phyloP scores from a whole-genome alignment of 2,888 invertebrate species.

The Fissipunctia ypsillon region DNA sequence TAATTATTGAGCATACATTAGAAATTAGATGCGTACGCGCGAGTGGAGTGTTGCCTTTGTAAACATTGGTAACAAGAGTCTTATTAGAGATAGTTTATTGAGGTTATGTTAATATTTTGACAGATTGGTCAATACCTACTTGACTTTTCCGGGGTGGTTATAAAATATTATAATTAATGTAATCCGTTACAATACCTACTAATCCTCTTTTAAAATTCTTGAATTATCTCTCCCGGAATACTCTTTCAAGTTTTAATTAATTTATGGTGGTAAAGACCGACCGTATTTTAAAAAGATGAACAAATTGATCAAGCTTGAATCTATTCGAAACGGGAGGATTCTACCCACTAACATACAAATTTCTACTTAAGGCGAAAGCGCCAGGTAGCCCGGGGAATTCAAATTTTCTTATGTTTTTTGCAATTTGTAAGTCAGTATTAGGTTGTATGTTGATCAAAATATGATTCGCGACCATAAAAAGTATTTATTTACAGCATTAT shows the following conservation, averaged over 20 bases:
- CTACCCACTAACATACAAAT: background rate
- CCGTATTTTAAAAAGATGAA: too few relatives aligned
- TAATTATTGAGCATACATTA: conserved; percentile 41
- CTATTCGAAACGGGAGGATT: background rate
- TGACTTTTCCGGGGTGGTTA: background rate
- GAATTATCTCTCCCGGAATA: background rate
- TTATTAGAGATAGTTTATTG: conserved; percentile 13
- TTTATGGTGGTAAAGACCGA: background rate
- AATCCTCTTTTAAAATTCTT: background rate
- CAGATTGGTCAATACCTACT: background rate
- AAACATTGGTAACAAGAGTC: conserved; percentile 13
- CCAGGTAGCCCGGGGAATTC: too few relatives aligned
- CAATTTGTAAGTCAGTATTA: too few relatives aligned
- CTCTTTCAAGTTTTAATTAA: background rate
- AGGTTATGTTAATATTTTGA: conserved; percentile 10
- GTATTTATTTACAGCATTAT: too few relatives aligned
- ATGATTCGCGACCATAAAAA: too few relatives aligned
- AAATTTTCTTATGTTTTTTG: too few relatives aligned
- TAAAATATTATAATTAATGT: background rate
- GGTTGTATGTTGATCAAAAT: too few relatives aligned
- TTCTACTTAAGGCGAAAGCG: too few relatives aligned
- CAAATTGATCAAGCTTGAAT: background rate
- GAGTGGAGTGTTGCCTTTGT: conserved; percentile 23
- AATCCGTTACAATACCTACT: background rate
- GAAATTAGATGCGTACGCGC: conserved; percentile 44